Conservation (phyloP, 2,888 invertebrate genomes). For the Thysanoteuthis rhombus region DNA sequence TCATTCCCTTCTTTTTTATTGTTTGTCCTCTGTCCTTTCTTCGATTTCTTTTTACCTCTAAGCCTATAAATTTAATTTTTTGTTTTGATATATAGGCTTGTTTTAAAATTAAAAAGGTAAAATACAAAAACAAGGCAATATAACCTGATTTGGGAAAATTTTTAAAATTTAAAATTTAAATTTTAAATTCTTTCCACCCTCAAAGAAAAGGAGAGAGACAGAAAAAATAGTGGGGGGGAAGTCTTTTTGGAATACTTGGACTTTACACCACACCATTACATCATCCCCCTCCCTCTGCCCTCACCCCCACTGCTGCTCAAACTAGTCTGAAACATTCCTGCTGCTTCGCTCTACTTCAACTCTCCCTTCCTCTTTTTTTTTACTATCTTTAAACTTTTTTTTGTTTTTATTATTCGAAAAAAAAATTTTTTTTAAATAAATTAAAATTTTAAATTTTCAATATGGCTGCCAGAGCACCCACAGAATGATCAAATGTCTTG, state of each 20-base stretch:
- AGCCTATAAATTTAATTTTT: neutral
- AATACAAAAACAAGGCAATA: neutral
- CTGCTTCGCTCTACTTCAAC: neutral
- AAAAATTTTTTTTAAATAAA: constrained; percentile 1
- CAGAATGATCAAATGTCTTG: neutral
- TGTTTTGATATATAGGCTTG: neutral
- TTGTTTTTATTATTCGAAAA: neutral
- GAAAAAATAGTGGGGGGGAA: neutral
- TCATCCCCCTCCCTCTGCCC: neutral
- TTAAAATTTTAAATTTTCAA: constrained; percentile 12
- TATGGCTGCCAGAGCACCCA: neutral
- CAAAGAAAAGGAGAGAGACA: neutral
- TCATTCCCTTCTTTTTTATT: neutral
- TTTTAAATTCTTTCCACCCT: constrained; percentile 12
- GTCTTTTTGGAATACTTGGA: neutral
- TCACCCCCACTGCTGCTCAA: neutral
- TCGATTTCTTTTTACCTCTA: neutral
- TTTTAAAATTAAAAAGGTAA: neutral
- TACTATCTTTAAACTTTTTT: neutral
- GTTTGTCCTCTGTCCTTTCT: neutral
- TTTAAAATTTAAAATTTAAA: neutral
- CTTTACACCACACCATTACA: neutral
- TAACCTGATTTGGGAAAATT: neutral
- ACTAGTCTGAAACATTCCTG: constrained; percentile 12
- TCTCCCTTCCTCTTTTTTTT: neutral